phyloP scores from a whole-genome alignment of 2,888 invertebrate genomes.

The Pilophorus perplexus region DNA sequence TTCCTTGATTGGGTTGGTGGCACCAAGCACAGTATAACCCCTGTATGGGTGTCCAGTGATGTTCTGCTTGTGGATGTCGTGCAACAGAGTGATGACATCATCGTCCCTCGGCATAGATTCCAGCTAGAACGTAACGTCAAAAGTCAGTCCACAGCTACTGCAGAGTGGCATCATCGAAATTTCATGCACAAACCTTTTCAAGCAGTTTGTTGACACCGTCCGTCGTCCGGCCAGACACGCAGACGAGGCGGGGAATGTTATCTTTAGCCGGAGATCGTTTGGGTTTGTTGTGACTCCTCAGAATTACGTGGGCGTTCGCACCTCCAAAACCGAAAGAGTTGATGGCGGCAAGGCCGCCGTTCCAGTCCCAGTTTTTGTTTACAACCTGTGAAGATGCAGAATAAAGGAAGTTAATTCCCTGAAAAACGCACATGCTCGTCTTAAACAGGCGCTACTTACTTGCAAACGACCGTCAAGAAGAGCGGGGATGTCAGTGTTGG shows the following conservation, averaged over 20 bases:
- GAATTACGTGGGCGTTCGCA: constrained; percentile 85
- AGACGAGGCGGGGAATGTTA: constrained; percentile 66
- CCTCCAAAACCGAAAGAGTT: constrained; percentile 99
- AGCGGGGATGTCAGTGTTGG: constrained; percentile 88
- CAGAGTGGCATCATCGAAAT: neutral
- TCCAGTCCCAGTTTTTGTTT: constrained; percentile 75
- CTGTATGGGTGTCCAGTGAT: constrained; percentile 75
- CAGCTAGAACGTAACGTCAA: constrained; percentile 47
- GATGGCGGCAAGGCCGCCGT: constrained; percentile 86
- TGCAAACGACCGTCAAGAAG: constrained; percentile 82
- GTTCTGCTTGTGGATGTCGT: constrained; percentile 68
- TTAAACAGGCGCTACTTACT: constrained; percentile 52
- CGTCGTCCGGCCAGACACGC: constrained; percentile 82
- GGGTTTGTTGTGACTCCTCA: constrained; percentile 76
- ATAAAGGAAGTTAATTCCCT: neutral
- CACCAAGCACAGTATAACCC: constrained; percentile 73
- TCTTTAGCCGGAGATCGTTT: constrained; percentile 60
- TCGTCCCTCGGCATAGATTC: constrained; percentile 59
- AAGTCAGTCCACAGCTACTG: neutral
- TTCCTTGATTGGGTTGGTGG: constrained; percentile 55
- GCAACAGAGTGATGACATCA: constrained; percentile 73
- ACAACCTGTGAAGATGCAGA: constrained; percentile 62
- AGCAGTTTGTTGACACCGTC: constrained; percentile 69
- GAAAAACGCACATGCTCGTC: neutral
- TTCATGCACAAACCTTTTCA: constrained; percentile 55